phyloP scores from a whole-genome alignment of 2,797 vertebrate genomes.

The Caiman crocodilus region DNA sequence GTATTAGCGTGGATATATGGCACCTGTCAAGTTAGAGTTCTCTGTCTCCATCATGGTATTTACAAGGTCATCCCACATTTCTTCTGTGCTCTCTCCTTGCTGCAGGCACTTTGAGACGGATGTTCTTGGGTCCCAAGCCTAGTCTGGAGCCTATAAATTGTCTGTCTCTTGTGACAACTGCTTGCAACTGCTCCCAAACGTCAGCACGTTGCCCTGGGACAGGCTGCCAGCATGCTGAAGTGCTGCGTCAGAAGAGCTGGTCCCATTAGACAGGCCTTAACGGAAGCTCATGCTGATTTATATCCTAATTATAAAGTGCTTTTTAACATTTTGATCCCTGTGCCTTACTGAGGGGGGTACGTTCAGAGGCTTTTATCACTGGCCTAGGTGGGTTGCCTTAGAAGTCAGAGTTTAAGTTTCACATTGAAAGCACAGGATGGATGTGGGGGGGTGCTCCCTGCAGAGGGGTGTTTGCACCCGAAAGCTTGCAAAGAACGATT shows the following conservation, averaged over 20 bases:
- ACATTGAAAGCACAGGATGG: no score
- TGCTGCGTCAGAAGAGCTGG: background rate
- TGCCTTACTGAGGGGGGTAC: background rate
- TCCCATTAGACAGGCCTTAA: background rate
- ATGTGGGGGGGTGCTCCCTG: no score
- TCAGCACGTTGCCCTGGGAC: rapidly evolving
- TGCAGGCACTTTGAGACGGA: background rate
- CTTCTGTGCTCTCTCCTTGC: background rate
- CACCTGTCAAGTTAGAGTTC: background rate
- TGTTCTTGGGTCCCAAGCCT: background rate
- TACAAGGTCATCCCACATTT: background rate
- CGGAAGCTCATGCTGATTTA: background rate
- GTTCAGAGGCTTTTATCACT: background rate
- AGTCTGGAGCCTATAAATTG: background rate
- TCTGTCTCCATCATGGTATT: background rate
- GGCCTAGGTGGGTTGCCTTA: background rate
- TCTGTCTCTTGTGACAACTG: background rate
- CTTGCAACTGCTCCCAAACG: background rate
- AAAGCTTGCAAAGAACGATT: no score
- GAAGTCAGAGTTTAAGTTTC: no score
- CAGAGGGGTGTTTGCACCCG: no score
- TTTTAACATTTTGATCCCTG: background rate
- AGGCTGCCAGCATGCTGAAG: background rate
- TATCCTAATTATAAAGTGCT: background rate
- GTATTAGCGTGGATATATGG: background rate